A percentile compares a stretch with the other conserved stretches of the same genome.
Evolutionary conservation across 2,113 vertebrate genomes (phyloP).

Genomic region (Damaliscus lunatus): DNA sequence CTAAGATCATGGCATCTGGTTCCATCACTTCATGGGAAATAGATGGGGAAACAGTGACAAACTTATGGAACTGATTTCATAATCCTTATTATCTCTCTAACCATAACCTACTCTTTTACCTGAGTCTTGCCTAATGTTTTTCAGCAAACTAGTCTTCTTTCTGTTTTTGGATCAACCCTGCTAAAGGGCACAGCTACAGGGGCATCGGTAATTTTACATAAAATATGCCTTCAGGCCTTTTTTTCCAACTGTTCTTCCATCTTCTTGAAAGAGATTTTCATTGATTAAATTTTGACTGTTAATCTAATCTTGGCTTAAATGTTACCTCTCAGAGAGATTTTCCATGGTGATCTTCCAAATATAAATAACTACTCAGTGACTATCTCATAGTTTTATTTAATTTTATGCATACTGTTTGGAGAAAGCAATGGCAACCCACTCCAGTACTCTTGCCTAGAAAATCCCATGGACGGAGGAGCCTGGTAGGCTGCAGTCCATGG

Average conservation of each 20-base stretch:
- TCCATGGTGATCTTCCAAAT: not conserved
- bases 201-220: not conserved
- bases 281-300: not conserved
- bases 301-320: not conserved
- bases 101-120: not conserved
- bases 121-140: not conserved
- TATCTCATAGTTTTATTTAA: not conserved
- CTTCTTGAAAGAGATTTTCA: not conserved
- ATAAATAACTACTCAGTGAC: not conserved
- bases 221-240: not conserved
- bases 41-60: not conserved
- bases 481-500: too few species aligned
- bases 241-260: not conserved
- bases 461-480: too few species aligned
- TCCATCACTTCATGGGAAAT: not conserved
- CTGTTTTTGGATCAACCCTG: not conserved
- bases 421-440: too few species aligned
- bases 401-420: too few species aligned
- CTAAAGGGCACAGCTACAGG: not conserved
- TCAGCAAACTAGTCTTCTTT: not conserved
- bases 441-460: too few species aligned
- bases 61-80: not conserved
- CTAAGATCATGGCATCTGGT: not conserved
- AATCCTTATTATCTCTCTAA: not conserved
- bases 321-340: not conserved